Evolutionary conservation across 2,888 invertebrate genomes (phyloP).

Genomic region (Eupithecia vulgata): DNA sequence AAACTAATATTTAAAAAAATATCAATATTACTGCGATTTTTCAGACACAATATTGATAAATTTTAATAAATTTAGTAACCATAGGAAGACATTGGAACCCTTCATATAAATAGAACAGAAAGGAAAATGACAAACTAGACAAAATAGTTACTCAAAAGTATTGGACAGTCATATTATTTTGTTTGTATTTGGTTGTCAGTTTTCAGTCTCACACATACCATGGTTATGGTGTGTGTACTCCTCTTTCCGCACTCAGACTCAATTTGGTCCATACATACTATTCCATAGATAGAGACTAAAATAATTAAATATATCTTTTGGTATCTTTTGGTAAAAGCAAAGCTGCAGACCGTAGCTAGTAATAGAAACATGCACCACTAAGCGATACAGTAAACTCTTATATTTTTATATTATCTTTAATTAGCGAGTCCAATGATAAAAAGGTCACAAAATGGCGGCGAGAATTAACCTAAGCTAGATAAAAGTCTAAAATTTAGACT

Average conservation of each 20-base stretch:
- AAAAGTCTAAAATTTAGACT: conserved; percentile 64
- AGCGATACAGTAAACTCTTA: conserved; percentile 19
- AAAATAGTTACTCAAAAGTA: background rate
- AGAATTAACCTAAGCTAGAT: conserved; percentile 53
- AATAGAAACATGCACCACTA: background rate
- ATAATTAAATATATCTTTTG: too few species aligned
- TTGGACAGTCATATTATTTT: background rate
- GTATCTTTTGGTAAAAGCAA: background rate
- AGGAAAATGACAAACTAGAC: background rate
- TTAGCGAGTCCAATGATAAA: conserved; percentile 48
- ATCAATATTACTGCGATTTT: background rate
- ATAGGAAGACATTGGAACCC: too few species aligned
- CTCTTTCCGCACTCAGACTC: too few species aligned
- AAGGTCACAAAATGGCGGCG: conserved; percentile 44
- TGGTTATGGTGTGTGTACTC: too few species aligned
- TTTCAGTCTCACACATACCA: background rate
- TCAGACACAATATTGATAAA: background rate
- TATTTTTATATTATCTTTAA: conserved; percentile 37
- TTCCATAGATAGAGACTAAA: too few species aligned
- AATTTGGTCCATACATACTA: too few species aligned
- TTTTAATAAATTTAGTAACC: too few species aligned
- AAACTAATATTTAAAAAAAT: background rate
- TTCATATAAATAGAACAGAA: background rate
- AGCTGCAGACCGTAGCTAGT: background rate
- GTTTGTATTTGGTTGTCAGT: background rate